Evolutionary conservation across 2,888 invertebrate genomes (phyloP), one percentile per base, ranked within the genome.

Genomic region (Pardosa pseudoannulata): DNA sequence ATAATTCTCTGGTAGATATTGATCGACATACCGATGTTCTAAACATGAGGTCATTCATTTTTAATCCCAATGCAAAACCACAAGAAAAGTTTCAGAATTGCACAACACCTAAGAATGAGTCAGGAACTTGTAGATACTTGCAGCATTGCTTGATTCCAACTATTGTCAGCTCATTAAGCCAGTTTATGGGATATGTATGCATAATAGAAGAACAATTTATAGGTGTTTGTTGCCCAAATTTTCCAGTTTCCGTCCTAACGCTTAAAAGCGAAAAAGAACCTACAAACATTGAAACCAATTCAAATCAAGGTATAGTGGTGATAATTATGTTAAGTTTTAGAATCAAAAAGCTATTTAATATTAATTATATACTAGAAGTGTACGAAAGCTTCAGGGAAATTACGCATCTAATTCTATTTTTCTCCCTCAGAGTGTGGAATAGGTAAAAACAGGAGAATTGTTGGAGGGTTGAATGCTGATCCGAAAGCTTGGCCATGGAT

Each of bases 191-290:
- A 88, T 94, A 95, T 90, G 92, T 94, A 71, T 96, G 96, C 91
- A 93, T 95, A 39, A 94, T 95, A 82, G 93, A 95, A 89, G 93
- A 93, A 90, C 62, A 70, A 19, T 82, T 94, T 68, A 93, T 96
- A 78, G 96, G 96, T 13, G 94, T 95, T 13, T 96, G 96, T 90
- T 96, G 96, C 90, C 94, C 94, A 0, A 94, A 94, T 72, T 71
- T 86, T 19, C 85, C 85, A 29, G 79, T 71, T 0, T 11, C 28
- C 0, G 29, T 19, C n/a, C 9, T 86, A 0, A 27, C 9, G 36
- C 36, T 50, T 5, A 16, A 50, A 50, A 50, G 16, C 3, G 50
- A 19, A 50, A 50, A 50, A 16, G 16, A 50, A 36, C 6, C 6
- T 7, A 36, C 6, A 9, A 50, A 19, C 3, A 19, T 16, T 5